These are phyloP conservation scores for Gari tellinella DNA, from an alignment of 2,888 invertebrate species.

Conservation along the genomic window DNA sequence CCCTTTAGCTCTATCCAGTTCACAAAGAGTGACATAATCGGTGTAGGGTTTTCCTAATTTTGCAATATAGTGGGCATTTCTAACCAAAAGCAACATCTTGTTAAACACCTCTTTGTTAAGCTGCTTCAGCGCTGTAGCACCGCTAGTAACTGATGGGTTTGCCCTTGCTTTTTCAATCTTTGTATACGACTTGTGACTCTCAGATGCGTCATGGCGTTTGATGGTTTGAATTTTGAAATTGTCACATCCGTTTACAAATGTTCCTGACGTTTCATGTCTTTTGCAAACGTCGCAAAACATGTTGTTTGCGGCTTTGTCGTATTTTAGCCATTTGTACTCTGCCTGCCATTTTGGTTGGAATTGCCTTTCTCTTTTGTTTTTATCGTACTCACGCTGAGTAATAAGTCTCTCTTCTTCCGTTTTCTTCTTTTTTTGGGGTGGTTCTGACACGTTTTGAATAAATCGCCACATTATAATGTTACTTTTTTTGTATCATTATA, in stretches of 20 bases:
- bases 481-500: too few relatives aligned
- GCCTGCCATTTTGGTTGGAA: background rate
- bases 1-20: conserved; percentile 16
- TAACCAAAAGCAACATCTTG: conserved; percentile 4
- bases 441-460: background rate
- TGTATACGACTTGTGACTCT: background rate
- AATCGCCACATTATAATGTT: conserved; percentile 16
- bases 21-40: conserved; percentile 7
- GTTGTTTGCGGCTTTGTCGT: conserved; percentile 1
- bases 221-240: conserved; percentile 10
- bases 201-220: background rate
- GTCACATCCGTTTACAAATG: background rate
- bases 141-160: background rate
- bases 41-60: conserved; percentile 11
- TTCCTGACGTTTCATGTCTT: background rate
- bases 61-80: conserved; percentile 18
- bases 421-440: background rate
- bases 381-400: conserved; percentile 1
- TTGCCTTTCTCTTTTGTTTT: conserved; percentile 2
- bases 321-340: background rate
- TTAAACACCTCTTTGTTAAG: background rate
- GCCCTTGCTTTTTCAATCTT: background rate
- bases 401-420: background rate
- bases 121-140: background rate
- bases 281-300: background rate